Percentiles rank a stretch among this genome's conserved stretches.
Evolutionary conservation across 37 sponge, comb jelly and placozoan species (phyloP).

Genomic region (Cladorhizidae sp.): DNA sequence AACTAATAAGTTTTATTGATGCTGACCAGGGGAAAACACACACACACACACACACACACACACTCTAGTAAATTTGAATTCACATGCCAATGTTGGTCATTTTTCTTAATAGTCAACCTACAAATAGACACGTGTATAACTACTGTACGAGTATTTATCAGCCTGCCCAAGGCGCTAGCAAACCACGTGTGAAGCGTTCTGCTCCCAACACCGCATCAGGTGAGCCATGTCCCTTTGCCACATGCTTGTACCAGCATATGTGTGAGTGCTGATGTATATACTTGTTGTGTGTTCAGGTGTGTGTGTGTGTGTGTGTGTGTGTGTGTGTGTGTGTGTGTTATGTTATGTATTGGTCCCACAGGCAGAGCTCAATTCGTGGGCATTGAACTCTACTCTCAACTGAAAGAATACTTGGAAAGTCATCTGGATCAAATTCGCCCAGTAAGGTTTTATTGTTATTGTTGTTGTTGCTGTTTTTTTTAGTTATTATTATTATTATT

Average conservation of each 20-base stretch:
- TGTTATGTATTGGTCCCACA: not conserved
- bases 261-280: too few relatives aligned
- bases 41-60: too few relatives aligned
- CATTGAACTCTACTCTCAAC: slow-evolving; percentile 84
- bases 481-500: too few relatives aligned
- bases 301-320: too few relatives aligned
- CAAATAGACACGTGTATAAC: slow-evolving; percentile 93
- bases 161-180: slow-evolving; percentile 20
- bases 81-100: too few relatives aligned
- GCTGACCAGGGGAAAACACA: too few relatives aligned
- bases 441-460: slow-evolving; percentile 24
- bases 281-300: too few relatives aligned
- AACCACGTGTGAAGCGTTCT: slow-evolving; percentile 31
- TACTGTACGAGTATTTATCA: slow-evolving; percentile 94
- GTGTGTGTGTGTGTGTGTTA: not conserved
- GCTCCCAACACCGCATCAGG: slow-evolving; percentile 3
- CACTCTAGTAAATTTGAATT: too few relatives aligned
- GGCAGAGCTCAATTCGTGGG: slow-evolving; percentile 93
- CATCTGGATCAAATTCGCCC: slow-evolving; percentile 62
- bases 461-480: not conserved
- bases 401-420: slow-evolving; percentile 81
- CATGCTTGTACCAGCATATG: too few relatives aligned
- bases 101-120: slow-evolving; percentile 13
- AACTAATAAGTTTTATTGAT: too few relatives aligned
- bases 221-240: not conserved